These are phyloP conservation scores for Lates calcarifer DNA, from an alignment of 2,113 vertebrate species.

Conservation along the genomic window DNA sequence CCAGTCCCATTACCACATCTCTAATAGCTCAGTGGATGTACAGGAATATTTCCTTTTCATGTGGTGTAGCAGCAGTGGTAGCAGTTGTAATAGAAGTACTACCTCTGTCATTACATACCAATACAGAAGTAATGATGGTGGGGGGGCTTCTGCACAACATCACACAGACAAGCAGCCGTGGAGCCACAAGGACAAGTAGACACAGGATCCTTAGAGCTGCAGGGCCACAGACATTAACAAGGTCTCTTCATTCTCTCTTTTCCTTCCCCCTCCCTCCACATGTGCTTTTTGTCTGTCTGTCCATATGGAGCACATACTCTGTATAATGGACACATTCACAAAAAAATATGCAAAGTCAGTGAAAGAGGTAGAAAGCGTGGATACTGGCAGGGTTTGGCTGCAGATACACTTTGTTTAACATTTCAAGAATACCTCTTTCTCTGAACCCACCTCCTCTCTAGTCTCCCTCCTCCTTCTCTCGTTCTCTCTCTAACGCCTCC, in stretches of 20 bases:
- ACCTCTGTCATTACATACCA: constrained; percentile 46
- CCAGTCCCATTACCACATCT: background rate
- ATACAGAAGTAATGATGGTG: constrained; percentile 42
- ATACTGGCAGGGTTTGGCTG: constrained; percentile 1
- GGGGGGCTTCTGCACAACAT: constrained; percentile 66
- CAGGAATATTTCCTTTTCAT: constrained; percentile 43
- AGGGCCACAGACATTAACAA: constrained; percentile 60
- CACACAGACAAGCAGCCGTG: constrained; percentile 48
- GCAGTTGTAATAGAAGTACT: constrained; percentile 37
- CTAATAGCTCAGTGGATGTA: constrained; percentile 7
- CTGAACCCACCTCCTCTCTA: background rate
- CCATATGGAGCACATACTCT: background rate
- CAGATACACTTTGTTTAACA: constrained; percentile 41
- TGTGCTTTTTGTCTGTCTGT: constrained; percentile 20
- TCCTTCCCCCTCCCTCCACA: background rate
- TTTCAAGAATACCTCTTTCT: constrained; percentile 38
- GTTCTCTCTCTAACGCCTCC: constrained; percentile 57
- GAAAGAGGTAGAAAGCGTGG: constrained; percentile 30
- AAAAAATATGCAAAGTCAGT: constrained; percentile 33
- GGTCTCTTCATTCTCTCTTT: constrained; percentile 14
- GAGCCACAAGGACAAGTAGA: constrained; percentile 71
- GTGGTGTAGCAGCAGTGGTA: constrained; percentile 30
- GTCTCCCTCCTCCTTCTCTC: background rate
- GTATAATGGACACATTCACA: constrained; percentile 17
- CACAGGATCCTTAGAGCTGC: constrained; percentile 54